Evolutionary conservation across 2,113 vertebrate species (phyloP).

Genomic region (Narcine bancroftii): DNA sequence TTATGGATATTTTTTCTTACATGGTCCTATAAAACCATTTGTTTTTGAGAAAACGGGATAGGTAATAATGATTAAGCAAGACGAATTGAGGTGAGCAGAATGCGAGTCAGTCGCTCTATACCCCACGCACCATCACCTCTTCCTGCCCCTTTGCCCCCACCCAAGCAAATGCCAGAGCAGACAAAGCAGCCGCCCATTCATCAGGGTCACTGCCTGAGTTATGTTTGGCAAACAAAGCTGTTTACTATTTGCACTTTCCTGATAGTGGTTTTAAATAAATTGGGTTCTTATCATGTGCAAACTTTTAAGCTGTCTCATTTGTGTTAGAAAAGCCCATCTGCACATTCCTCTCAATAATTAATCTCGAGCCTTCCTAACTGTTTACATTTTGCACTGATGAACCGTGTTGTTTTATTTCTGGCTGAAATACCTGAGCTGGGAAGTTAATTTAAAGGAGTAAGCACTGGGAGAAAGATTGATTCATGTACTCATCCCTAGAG

Average conservation of each 20-base stretch:
- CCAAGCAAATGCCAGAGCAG: neutral
- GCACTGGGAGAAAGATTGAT: neutral
- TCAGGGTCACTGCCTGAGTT: neutral
- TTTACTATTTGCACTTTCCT: neutral
- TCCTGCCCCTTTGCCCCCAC: neutral
- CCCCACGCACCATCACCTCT: neutral
- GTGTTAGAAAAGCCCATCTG: neutral
- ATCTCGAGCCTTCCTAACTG: neutral
- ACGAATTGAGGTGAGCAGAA: neutral
- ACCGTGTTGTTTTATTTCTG: neutral
- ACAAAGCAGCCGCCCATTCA: neutral
- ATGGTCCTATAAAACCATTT: neutral
- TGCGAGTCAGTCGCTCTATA: neutral
- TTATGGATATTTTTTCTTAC: neutral
- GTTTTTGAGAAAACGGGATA: neutral
- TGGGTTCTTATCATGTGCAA: neutral
- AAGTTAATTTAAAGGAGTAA: neutral
- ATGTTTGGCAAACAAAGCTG: neutral
- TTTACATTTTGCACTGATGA: slow-evolving; percentile 12
- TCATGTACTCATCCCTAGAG: neutral
- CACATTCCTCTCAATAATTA: neutral
- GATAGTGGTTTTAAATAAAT: neutral
- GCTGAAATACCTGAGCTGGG: neutral
- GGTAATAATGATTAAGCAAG: neutral
- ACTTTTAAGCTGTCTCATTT: neutral